These are phyloP conservation scores for Reticulitermes lucifugus DNA, from an alignment of 2,888 invertebrate genomes.

Conservation along the genomic window DNA sequence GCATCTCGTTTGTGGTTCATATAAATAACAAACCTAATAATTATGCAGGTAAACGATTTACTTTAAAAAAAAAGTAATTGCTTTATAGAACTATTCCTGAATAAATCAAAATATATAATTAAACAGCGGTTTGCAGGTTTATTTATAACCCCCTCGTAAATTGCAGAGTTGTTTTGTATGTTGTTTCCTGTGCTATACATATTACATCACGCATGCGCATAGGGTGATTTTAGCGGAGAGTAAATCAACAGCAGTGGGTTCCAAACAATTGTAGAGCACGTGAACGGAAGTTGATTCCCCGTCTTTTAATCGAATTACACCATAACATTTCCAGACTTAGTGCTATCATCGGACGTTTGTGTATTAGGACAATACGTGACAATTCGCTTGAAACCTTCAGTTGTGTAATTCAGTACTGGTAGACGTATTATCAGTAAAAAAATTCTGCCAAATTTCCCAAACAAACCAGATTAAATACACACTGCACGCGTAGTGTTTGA, in stretches of 20 bases:
- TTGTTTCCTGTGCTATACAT: not conserved
- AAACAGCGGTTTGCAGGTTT: not conserved
- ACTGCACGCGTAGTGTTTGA: conserved; percentile 25
- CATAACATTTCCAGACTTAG: not conserved
- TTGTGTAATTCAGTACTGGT: not conserved
- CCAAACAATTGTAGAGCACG: not conserved
- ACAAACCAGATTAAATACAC: not conserved
- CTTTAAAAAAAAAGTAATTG: not conserved
- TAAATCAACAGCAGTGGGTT: not conserved
- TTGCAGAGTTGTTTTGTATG: not conserved
- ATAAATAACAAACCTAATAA: no score
- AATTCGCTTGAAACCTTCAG: not conserved
- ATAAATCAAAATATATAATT: not conserved
- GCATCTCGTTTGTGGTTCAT: no score
- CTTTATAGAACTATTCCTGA: not conserved
- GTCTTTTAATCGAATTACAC: not conserved
- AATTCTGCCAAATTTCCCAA: not conserved
- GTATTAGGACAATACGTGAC: not conserved
- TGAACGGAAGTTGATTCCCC: not conserved
- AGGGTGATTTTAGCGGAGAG: not conserved
- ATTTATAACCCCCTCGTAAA: not conserved
- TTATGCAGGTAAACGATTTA: no score
- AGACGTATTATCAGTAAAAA: not conserved
- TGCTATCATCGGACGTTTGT: no score
- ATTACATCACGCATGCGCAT: not conserved